Base-by-base conservation (phyloP, 2,113 vertebrate genomes). In the Zosterops hypoxanthus region DNA sequence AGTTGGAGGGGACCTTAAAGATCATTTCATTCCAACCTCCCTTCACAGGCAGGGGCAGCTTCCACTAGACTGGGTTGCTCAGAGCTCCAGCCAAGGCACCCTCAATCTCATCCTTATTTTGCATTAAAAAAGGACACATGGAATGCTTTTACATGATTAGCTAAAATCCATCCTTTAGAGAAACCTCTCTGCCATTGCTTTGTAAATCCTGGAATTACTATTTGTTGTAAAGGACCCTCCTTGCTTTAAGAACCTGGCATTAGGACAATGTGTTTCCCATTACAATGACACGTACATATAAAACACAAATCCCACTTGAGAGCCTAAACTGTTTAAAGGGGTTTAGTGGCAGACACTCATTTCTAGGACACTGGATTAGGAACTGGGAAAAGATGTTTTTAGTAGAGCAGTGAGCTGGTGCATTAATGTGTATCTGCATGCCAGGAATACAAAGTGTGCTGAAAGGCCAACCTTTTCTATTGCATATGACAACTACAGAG, bases 281-380 rank as follows among this genome's bases (percentile, higher is more conserved):
- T 95, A 86, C 23, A 80, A 68, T 85, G 52, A 68, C 79, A 96
- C 92, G 33, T 69, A 75, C 59, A 49, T 65, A 77, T 93, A 80
- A 91, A 94, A 55, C 36, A 92, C 73, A 97, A 94, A 97, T 96
- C 88, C 86, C 92, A 63, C 88, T 96, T 82, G 71, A 96, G 91
- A 90, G 64, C 42, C 53, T 95, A 60, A 97, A 71, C 75, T 88
- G 26, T 97, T 92, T 86, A 73, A 94, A 95, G 82, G 68, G 91
- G 34, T 95, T 96, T 95, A 96, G 55, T 95, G 88, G 96, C 91
- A 96, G 79, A 47, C 75, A 86, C 76, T 95, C 71, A 57, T 93
- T 97, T 97, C 86, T 89, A 91, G 86, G 56, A 94, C 79, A 47
- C 83, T 95, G 92, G 84, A 97, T 96, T 96, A 96, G 72, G 63